Evolutionary conservation across 2,113 vertebrate genomes (phyloP), one percentile per base, ranked within the genome.

Genomic region (Eretmodus cyanostictus): DNA sequence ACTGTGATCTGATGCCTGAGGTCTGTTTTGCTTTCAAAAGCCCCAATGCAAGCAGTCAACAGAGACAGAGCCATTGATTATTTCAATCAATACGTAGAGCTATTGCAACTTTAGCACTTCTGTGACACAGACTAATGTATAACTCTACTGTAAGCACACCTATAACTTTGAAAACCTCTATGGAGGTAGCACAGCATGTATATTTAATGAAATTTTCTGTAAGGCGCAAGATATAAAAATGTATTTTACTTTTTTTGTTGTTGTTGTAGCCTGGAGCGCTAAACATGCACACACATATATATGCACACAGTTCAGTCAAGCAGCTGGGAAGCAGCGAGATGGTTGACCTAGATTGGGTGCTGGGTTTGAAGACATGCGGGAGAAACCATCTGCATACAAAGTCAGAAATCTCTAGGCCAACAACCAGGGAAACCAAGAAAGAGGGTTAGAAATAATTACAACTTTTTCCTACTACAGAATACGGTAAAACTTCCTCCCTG

Each of bases 331-430:
- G 88, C 82, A 86, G 81, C 14, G 83, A 93, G 89, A 93, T 94
- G 92, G 92, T 89, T 95, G 95, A 95, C 94, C 94, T 95, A 96
- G 93, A 95, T 96, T 90, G 91, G 91, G 59, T 79, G 81, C 86
- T 54, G 86, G 68, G 85, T 93, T 93, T 95, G 90, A 94, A 94
- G 93, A 91, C 87, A 73, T 87, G 89, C 82, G 84, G 84, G 80
- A 90, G 93, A 80, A 93, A 89, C 88, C 86, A 93, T 95, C 88
- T 92, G 95, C 91, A 95, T 94, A 95, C 91, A 95, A 91, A 95
- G 92, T 96, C 87, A 91, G 86, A 91, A 89, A 90, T 92, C 80
- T 86, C 31, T 63, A 59, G 47, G 73, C 91, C 84, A 59, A 89
- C 78, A 92, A 88, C 79, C 68, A 87, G 22, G 55, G 29, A 86